Percentiles rank a stretch among this genome's conserved stretches.
These are phyloP conservation scores for Cyaniris semiargus DNA, from an alignment of 2,888 invertebrate species.

Conservation along the genomic window DNA sequence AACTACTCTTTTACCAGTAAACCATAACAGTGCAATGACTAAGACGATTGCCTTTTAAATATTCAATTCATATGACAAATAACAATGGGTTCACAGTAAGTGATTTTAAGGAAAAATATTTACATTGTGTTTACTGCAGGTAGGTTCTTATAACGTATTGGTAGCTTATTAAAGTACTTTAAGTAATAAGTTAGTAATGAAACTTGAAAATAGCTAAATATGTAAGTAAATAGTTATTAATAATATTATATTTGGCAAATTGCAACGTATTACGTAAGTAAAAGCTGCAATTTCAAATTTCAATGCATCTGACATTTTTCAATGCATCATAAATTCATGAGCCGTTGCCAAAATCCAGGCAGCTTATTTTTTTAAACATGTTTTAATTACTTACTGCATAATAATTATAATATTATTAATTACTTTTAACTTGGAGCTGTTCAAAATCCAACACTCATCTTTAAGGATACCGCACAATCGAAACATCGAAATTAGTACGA, in stretches of 20 bases:
- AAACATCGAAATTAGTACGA: slow-evolving; percentile 5
- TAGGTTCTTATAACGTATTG: neutral
- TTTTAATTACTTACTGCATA: neutral
- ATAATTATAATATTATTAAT: neutral
- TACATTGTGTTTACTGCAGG: neutral
- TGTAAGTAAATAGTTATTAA: too few relatives aligned
- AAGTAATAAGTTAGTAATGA: neutral
- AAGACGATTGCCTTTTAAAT: neutral
- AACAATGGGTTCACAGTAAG: neutral
- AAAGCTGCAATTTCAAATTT: neutral
- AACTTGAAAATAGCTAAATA: too few relatives aligned
- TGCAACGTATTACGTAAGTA: neutral
- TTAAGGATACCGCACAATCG: neutral
- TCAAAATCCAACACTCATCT: neutral
- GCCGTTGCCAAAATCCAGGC: too few relatives aligned
- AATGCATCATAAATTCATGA: too few relatives aligned
- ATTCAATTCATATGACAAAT: neutral
- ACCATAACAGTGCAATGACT: neutral
- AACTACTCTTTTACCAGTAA: neutral
- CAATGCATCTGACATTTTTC: too few relatives aligned
- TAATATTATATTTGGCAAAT: too few relatives aligned
- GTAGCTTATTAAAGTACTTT: neutral
- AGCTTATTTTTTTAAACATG: too few relatives aligned
- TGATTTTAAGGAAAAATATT: neutral
- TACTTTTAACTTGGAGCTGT: neutral